Percentiles rank a stretch among this genome's conserved stretches.
Conservation (phyloP, 2,888 invertebrate genomes). For the Meliscaeva auricollis region DNA sequence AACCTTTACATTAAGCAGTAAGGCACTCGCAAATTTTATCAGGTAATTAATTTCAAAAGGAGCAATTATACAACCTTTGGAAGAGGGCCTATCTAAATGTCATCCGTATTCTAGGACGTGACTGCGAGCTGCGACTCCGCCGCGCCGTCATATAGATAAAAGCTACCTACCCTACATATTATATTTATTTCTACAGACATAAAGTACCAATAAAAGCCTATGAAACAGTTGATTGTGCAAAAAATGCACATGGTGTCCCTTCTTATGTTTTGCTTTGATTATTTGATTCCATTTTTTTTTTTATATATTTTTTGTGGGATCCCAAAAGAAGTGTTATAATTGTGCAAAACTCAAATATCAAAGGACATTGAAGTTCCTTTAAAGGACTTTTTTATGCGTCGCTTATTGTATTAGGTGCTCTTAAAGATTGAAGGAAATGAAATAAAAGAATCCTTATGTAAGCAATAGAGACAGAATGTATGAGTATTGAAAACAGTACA, state of each 20-base stretch:
- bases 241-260: conserved; percentile 46
- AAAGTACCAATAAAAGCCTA: conserved; percentile 8
- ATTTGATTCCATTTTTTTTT: conserved; percentile 24
- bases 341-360: conserved; percentile 70
- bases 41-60: conserved; percentile 75
- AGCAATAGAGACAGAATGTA: conserved; percentile 6
- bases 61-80: conserved; percentile 69
- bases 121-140: neutral
- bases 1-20: conserved; percentile 21
- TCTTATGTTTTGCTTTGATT: conserved; percentile 65
- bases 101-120: conserved; percentile 42
- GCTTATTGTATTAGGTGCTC: conserved; percentile 54
- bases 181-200: neutral
- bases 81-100: conserved; percentile 66
- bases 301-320: neutral
- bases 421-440: conserved; percentile 64
- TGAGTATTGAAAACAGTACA: conserved; percentile 16
- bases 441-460: conserved; percentile 50
- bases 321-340: conserved; percentile 57
- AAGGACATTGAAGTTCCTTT: conserved; percentile 66
- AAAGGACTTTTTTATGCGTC: conserved; percentile 59
- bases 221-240: conserved; percentile 61
- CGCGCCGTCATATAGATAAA: conserved; percentile 28
- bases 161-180: conserved; percentile 8
- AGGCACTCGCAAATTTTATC: conserved; percentile 71